phyloP scores from a whole-genome alignment of 2,113 vertebrate species.

The Cyphomyrus discorhynchus region DNA sequence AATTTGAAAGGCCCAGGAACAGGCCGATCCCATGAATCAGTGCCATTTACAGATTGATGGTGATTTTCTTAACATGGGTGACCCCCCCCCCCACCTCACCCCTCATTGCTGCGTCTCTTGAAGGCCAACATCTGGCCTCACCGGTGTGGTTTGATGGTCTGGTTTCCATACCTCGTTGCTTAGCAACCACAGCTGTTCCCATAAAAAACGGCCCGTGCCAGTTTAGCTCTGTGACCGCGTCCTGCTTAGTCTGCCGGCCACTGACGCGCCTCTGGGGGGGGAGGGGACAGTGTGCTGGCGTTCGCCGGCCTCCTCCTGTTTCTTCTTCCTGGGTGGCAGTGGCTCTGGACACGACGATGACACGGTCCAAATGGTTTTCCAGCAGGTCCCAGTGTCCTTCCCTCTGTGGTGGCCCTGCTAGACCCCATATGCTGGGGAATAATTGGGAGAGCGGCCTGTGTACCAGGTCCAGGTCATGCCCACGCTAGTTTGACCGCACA shows the following conservation, averaged over 20 bases:
- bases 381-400: background rate
- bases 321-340: background rate
- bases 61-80: background rate
- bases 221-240: background rate
- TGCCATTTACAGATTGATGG: background rate
- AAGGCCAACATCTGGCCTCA: slow-evolving; percentile 30
- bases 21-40: background rate
- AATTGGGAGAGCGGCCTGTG: background rate
- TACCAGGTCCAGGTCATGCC: background rate
- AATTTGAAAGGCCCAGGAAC: background rate
- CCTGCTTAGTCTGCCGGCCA: background rate
- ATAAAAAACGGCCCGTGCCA: slow-evolving; percentile 28
- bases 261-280: background rate
- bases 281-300: background rate
- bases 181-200: slow-evolving; percentile 56
- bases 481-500: background rate
- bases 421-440: background rate
- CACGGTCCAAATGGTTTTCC: background rate
- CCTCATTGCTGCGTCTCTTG: background rate
- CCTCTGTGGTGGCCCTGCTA: background rate
- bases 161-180: slow-evolving; percentile 60
- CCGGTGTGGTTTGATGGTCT: slow-evolving; percentile 54
- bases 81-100: background rate
- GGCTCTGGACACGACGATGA: background rate
- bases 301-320: background rate